Base-by-base conservation (phyloP, 1,140 invertebrate species). In the Drosophila lacertosa region DNA sequence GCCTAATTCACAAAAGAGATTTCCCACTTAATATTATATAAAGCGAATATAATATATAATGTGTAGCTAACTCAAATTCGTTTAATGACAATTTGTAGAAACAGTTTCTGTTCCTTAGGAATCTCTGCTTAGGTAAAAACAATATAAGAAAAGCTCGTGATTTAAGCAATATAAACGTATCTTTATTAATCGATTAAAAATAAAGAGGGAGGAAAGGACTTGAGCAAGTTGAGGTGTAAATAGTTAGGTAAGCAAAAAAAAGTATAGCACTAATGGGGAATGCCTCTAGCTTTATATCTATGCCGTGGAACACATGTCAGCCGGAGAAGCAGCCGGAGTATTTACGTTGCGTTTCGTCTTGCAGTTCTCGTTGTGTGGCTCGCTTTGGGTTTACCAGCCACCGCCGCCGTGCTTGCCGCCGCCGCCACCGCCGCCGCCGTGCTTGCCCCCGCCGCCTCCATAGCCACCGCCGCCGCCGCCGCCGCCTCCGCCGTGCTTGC, bases 101-200 rank as follows among this genome's bases (percentile, higher is more conserved):
- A n/a, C n/a, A n/a, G n/a, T n/a, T n/a, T n/a, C n/a, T n/a, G n/a
- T n/a, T n/a, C n/a, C n/a, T n/a, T n/a, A n/a, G n/a, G n/a, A n/a
- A n/a, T n/a, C n/a, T n/a, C n/a, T n/a, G n/a, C n/a, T n/a, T n/a
- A n/a, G n/a, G n/a, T n/a, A 35, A 20, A 35, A 11, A 3, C 20
- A 13, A 6, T 7, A 10, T 29, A 37, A 20, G 6, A 7, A 5
- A 7, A 4, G 7, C 44, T 33, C 42, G n/a, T 20, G 5, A 16
- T 16, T 26, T 22, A 29, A 62, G 47, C 45, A 39, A 62, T 62
- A 53, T 45, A 16, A 68, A 68, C 29, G 39, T 37, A 45, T 47
- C 22, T 82, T 82, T 77, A 82, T 74, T 83, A 66, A 57, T 67
- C 62, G 16, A 68, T 65, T 65, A 65, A 69, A 11, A 16, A n/a